Percentiles rank a stretch among this genome's conserved stretches.
Evolutionary conservation across 2,113 vertebrate species (phyloP).

Genomic region (Scomber colias): DNA sequence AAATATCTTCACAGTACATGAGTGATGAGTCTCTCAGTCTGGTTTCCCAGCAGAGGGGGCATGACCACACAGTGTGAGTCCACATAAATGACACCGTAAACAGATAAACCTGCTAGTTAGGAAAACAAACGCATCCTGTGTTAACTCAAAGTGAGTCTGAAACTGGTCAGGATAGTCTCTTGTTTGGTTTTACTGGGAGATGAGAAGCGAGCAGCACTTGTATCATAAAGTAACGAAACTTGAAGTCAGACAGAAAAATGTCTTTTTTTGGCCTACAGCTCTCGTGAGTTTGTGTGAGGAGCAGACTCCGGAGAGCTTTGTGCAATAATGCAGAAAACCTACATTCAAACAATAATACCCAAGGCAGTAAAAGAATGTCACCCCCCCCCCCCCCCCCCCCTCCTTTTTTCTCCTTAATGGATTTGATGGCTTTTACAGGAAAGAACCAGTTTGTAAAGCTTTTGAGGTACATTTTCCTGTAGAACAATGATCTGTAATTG

Average conservation of each 20-base stretch:
- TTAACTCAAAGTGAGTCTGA: background rate
- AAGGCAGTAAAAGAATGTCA: no score
- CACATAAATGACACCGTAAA: background rate
- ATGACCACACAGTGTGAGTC: background rate
- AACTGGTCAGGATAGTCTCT: conserved; percentile 34
- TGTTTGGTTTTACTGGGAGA: conserved; percentile 11
- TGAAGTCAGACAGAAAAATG: no score
- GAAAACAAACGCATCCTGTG: background rate
- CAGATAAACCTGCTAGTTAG: background rate
- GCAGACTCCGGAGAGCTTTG: background rate
- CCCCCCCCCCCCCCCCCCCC: no score
- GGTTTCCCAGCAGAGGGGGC: background rate
- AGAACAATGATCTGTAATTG: no score
- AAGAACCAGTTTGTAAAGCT: background rate
- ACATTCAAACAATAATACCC: background rate
- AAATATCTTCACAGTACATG: background rate
- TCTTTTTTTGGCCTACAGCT: no score
- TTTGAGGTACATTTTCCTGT: no score
- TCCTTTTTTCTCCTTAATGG: no score
- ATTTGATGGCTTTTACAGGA: background rate
- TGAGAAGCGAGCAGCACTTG: background rate
- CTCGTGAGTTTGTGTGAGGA: background rate
- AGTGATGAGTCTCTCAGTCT: background rate
- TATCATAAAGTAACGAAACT: background rate
- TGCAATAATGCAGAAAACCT: background rate